Evolutionary conservation across 2,797 vertebrate species (phyloP), one percentile per base, ranked within the genome.

Genomic region (Helarctos malayanus): DNA sequence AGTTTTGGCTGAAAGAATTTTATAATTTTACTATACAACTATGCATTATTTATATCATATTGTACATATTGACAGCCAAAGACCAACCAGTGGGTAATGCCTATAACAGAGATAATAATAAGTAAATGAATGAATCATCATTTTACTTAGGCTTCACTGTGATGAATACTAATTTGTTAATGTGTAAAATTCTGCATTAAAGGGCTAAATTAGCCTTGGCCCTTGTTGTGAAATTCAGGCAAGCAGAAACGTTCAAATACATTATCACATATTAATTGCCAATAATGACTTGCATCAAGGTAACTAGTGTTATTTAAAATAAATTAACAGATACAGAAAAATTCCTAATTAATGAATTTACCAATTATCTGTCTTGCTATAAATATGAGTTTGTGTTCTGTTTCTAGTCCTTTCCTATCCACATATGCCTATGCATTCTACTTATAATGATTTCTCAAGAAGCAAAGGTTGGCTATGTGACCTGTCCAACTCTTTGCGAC

Each of bases 231-330:
- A 98, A 96, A 94, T 91, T 95, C 80, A 95, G 78, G 85, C 79
- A 97, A 94, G 79, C 21, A 96, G 68, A 80, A 96, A 96, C 95
- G 76, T 96, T 97, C 82, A 98, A 96, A 94, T 94, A 94, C 47
- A 96, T 96, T 95, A 94, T 80, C 79, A 93, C 49, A 73, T 87
- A 97, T 91, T 97, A 98, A 89, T 94, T 97, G 79, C 35, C 89
- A 97, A 82, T 94, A 94, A 94, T 97, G 59, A 71, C 54, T 96
- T 97, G 85, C 32, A 93, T 95, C n/a, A 87, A 95, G 25, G 38
- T 96, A 97, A 91, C 38, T 29, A 83, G 65, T 69, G 35, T 81
- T 96, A 94, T 93, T 96, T 85, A 96, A 96, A 97, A 95, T 92
- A 97, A 97, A 79, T 95, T 63, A 94, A 95, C 25, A 95, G 56